Conservation (phyloP, 2,888 invertebrate genomes). For the Zhengitettix transpicula region DNA sequence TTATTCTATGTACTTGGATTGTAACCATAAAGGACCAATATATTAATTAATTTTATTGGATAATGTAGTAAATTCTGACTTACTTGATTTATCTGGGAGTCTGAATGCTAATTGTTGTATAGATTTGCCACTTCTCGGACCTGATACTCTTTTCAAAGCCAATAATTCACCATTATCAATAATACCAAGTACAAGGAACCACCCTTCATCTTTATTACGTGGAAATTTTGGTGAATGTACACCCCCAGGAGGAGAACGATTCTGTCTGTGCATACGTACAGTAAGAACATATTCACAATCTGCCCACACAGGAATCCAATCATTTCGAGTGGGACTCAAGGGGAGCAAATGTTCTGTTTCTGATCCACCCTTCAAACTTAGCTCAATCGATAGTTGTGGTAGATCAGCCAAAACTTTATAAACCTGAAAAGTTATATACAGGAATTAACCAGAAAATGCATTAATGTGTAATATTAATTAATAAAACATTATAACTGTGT, state of each 20-base stretch:
- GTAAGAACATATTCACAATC: conserved; percentile 57
- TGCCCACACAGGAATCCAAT: conserved; percentile 45
- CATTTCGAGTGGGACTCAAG: conserved; percentile 1
- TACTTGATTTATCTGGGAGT: conserved; percentile 37
- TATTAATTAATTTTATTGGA: no score
- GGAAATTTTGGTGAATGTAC: conserved; percentile 76
- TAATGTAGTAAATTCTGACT: conserved; percentile 8
- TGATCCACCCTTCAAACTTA: neutral
- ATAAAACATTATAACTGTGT: no score
- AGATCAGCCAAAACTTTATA: conserved; percentile 36
- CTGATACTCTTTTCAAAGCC: conserved; percentile 59
- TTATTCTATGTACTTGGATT: no score
- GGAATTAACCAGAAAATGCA: neutral
- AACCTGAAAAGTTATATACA: conserved; percentile 21
- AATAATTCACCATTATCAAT: conserved; percentile 51
- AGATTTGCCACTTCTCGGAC: conserved; percentile 30
- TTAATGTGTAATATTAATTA: no score
- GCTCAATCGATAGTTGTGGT: conserved; percentile 34
- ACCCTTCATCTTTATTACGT: conserved; percentile 88
- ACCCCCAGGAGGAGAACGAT: conserved; percentile 18
- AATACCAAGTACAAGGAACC: conserved; percentile 78
- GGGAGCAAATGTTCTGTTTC: neutral
- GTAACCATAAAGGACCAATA: no score
- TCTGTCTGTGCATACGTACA: conserved; percentile 21
- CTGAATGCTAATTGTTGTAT: conserved; percentile 41